Evolutionary conservation across 2,797 vertebrate species (phyloP).

Genomic region (Melanotaenia pygmaea): DNA sequence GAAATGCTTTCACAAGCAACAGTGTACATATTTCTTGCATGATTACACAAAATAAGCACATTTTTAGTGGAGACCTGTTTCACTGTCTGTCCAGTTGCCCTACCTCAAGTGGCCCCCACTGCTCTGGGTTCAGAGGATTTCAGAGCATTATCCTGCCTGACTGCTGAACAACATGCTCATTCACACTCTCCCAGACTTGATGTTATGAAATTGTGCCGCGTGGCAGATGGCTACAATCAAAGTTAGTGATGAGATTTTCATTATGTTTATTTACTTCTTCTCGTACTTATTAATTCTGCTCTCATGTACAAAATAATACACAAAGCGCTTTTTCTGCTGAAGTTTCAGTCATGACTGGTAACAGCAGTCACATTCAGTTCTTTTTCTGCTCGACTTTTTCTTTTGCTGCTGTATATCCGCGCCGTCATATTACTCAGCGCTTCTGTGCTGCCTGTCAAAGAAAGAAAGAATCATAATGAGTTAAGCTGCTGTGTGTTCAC

Average conservation of each 20-base stretch:
- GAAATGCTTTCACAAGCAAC: conserved; percentile 68
- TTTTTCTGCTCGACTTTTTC: conserved; percentile 33
- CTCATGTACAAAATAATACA: conserved; percentile 36
- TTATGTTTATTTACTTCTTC: conserved; percentile 28
- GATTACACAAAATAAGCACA: conserved; percentile 82
- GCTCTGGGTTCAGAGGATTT: conserved; percentile 74
- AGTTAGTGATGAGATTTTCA: conserved; percentile 12
- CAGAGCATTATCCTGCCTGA: conserved; percentile 71
- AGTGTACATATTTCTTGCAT: conserved; percentile 78
- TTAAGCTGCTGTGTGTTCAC: conserved; percentile 55
- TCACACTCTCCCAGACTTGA: conserved; percentile 47
- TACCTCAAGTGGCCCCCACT: conserved; percentile 70
- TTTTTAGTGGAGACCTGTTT: conserved; percentile 65
- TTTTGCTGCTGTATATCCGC: conserved; percentile 39
- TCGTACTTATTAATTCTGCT: conserved; percentile 46
- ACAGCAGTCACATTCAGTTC: conserved; percentile 42
- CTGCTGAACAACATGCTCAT: conserved; percentile 59
- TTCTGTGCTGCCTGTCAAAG: conserved; percentile 68
- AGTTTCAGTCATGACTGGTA: conserved; percentile 46
- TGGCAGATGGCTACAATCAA: conserved; percentile 24
- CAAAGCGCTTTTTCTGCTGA: conserved; percentile 23
- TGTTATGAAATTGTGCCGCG: conserved; percentile 42
- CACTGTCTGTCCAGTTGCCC: conserved; percentile 63
- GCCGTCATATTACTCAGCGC: conserved; percentile 76
- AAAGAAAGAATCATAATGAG: conserved; percentile 58